A percentile compares a stretch with the other conserved stretches of the same genome.
phyloP scores from a whole-genome alignment of 2,113 vertebrate species.

The Ciconia maguari region DNA sequence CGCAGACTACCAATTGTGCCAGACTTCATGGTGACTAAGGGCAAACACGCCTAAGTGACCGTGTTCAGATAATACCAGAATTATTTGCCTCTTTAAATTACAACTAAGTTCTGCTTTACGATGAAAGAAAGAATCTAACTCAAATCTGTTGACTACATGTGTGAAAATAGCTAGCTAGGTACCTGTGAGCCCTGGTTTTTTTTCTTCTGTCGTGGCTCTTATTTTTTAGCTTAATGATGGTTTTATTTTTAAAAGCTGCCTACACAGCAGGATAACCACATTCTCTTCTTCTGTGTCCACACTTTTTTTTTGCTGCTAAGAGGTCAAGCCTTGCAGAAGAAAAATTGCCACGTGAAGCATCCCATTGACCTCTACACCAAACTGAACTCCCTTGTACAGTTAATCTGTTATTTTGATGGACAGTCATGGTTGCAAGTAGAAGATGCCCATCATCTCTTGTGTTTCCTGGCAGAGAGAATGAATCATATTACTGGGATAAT shows the following conservation, averaged over 20 bases:
- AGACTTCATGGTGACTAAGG: not conserved
- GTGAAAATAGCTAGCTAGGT: not conserved
- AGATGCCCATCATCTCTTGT: constrained; percentile 44
- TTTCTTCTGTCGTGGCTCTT: not conserved
- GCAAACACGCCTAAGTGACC: not conserved
- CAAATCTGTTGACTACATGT: not conserved
- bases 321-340: constrained; percentile 21
- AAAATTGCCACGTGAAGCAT: not conserved
- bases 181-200: not conserved
- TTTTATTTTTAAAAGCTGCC: not conserved
- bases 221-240: not conserved
- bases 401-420: constrained; percentile 67
- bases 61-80: not conserved
- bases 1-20: not conserved
- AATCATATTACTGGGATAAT: constrained; percentile 82
- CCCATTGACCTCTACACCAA: constrained; percentile 58
- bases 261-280: not conserved
- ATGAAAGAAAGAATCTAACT: not conserved
- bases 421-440: constrained; percentile 25
- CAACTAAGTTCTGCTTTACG: not conserved
- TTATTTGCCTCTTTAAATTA: not conserved
- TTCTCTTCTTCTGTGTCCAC: not conserved
- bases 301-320: not conserved
- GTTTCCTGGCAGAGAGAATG: constrained; percentile 69
- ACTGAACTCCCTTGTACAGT: constrained; percentile 15